These are phyloP conservation scores for Manis crassicaudata DNA, from an alignment of 2,797 vertebrate species.

Conservation along the genomic window DNA sequence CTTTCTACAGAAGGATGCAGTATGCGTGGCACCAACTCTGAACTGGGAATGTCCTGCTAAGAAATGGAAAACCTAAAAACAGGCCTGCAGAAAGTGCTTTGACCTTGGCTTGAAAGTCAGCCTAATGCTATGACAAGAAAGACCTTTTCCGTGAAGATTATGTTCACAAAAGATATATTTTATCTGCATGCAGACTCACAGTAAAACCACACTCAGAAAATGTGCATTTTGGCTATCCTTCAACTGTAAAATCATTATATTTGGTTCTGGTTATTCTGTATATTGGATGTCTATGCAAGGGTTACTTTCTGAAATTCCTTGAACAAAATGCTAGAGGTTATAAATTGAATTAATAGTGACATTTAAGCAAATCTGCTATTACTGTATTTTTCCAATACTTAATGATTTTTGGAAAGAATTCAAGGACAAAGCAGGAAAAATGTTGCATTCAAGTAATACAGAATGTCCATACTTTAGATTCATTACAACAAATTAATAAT, in stretches of 20 bases:
- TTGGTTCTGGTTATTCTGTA: constrained; percentile 68
- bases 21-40: background rate
- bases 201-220: constrained; percentile 70
- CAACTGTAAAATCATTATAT: constrained; percentile 69
- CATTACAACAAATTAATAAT: constrained; percentile 45
- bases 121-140: constrained; percentile 53
- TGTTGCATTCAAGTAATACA: background rate
- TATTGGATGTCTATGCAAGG: constrained; percentile 30
- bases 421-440: constrained; percentile 49
- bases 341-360: constrained; percentile 65
- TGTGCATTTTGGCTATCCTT: constrained; percentile 63
- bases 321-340: constrained; percentile 50
- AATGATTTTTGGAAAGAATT: constrained; percentile 66
- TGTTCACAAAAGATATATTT: constrained; percentile 68
- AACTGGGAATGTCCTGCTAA: constrained; percentile 41
- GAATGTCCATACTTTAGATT: constrained; percentile 18
- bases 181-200: constrained; percentile 52
- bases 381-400: constrained; percentile 15
- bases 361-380: constrained; percentile 61
- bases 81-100: constrained; percentile 59
- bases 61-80: constrained; percentile 70
- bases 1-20: background rate
- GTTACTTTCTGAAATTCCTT: constrained; percentile 65
- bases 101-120: constrained; percentile 71
- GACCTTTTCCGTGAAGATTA: constrained; percentile 66